A percentile compares a stretch with the other conserved stretches of the same genome.
These are phyloP conservation scores for Bacillus rossius DNA, from an alignment of 1,140 invertebrate species.

Conservation along the genomic window DNA sequence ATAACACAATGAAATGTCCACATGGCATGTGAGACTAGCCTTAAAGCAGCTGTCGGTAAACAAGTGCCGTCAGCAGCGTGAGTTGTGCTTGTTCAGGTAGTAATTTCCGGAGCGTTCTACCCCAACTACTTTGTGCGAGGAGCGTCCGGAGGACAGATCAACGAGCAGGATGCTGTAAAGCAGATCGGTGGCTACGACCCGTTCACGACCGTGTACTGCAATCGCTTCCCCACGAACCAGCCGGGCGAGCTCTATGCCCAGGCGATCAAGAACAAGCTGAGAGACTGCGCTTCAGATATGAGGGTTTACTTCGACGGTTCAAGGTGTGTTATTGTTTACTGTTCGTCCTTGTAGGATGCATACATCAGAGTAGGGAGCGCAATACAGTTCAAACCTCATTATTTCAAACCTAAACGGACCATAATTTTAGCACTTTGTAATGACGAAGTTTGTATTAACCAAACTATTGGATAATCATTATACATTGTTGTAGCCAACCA, in stretches of 20 bases:
- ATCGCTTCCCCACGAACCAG: slow-evolving; percentile 59
- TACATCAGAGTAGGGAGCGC: too few relatives aligned
- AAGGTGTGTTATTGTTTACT: slow-evolving; percentile 35
- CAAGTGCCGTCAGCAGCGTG: too few relatives aligned
- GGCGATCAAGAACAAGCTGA: slow-evolving; percentile 50
- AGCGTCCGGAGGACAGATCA: slow-evolving; percentile 37
- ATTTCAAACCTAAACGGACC: too few relatives aligned
- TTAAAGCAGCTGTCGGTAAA: too few relatives aligned
- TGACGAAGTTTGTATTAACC: too few relatives aligned
- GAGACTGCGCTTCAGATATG: slow-evolving; percentile 42
- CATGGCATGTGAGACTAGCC: too few relatives aligned
- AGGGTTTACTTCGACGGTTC: slow-evolving; percentile 55
- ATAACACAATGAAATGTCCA: too few relatives aligned
- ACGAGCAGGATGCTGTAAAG: slow-evolving; percentile 56
- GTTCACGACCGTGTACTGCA: slow-evolving; percentile 66
- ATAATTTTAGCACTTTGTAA: too few relatives aligned
- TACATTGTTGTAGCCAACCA: too few relatives aligned
- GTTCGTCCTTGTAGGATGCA: too few relatives aligned
- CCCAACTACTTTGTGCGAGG: slow-evolving; percentile 79
- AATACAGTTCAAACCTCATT: too few relatives aligned
- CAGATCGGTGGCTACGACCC: slow-evolving; percentile 65
- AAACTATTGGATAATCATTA: too few relatives aligned
- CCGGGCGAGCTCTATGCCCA: slow-evolving; percentile 65
- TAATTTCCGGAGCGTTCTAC: slow-evolving; percentile 81
- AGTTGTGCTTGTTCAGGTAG: slow-evolving; percentile 47